Evolutionary conservation across 1,140 invertebrate genomes (phyloP), one percentile per base, ranked within the genome.

Genomic region (Manduca sexta): DNA sequence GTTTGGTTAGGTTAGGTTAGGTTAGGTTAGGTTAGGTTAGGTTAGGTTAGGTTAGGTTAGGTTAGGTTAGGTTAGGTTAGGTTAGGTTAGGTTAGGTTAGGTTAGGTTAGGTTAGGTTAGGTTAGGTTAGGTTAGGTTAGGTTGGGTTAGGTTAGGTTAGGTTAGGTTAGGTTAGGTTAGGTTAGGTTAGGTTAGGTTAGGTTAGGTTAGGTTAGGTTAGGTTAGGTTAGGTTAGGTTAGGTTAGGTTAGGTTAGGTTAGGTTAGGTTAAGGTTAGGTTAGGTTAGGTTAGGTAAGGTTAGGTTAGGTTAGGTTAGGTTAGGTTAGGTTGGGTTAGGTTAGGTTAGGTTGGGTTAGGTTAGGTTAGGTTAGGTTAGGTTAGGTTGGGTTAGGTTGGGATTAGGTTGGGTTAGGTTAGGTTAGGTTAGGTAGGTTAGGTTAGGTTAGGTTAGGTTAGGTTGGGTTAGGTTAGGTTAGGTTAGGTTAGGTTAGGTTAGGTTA

Each of bases 41-140:
- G 55, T 57, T 58, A 49, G 60, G 60, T 58, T 63, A 52, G 64
- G 58, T 62, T 65, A 54, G 60, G 64, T 64, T 70, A 56, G 57
- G 67, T 67, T 64, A 52, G 64, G 64, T 65, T 69, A 59, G 65
- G 68, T 71, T 66, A 57, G 67, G 62, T 63, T 68, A 55, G 64
- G 57, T 62, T 58, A 52, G 60, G 60, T 62, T 62, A 55, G 65
- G 73, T 71, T 67, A 52, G 68, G 62, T 64, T 67, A 54, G 67
- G 65, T 71, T 49, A 42, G 50, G 46, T 59, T 49, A 45, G 56
- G 46, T 53, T 49, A 46, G 50, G 46, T 49, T 58, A 40, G 42
- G 52, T 51, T 51, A 47, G 50, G 47, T 58, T 53, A 42, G 45
- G 50, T 58, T 53, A 49, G 50, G 56, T 60, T 53, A 44, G 51